A percentile compares a stretch with the other conserved stretches of the same genome.
phyloP scores from a whole-genome alignment of 53 echinoderm and acorn worm genomes.

The Paracentrotus lividus region DNA sequence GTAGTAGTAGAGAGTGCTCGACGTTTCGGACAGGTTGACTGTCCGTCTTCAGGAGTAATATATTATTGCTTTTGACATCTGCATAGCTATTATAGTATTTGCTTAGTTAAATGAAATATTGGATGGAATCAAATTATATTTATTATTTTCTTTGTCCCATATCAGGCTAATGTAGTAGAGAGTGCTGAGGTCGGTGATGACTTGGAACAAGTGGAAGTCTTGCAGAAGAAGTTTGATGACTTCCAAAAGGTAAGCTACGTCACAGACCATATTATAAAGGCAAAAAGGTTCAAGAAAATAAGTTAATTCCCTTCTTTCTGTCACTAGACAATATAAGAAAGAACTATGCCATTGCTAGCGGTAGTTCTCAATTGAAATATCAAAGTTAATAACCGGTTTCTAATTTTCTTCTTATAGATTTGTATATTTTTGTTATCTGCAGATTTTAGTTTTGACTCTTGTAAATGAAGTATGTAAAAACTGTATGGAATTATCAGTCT shows the following conservation, averaged over 20 bases:
- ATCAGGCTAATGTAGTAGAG: slow-evolving; percentile 85
- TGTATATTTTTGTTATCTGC: neutral
- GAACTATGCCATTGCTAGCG: neutral
- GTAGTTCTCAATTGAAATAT: neutral
- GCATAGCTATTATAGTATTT: too few species aligned
- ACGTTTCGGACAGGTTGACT: too few species aligned
- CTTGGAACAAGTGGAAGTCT: slow-evolving; percentile 95
- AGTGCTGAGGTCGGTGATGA: slow-evolving; percentile 93
- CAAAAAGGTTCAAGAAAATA: too few species aligned
- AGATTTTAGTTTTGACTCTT: neutral
- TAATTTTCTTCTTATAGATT: too few species aligned
- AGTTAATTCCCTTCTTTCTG: neutral
- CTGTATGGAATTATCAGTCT: neutral
- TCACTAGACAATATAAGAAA: too few species aligned
- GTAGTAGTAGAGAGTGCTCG: too few species aligned
- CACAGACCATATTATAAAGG: too few species aligned
- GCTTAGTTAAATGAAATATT: too few species aligned
- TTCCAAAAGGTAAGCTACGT: slow-evolving; percentile 94
- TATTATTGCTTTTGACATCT: too few species aligned
- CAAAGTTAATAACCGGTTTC: neutral
- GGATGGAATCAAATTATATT: neutral
- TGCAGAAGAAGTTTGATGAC: slow-evolving; percentile 99
- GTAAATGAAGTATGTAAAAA: neutral
- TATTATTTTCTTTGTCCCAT: neutral
- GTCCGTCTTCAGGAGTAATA: too few species aligned